A percentile compares a stretch with the other conserved stretches of the same genome.
Conservation (phyloP, 2,797 vertebrate genomes). For the Scomberomorus guttatus region DNA sequence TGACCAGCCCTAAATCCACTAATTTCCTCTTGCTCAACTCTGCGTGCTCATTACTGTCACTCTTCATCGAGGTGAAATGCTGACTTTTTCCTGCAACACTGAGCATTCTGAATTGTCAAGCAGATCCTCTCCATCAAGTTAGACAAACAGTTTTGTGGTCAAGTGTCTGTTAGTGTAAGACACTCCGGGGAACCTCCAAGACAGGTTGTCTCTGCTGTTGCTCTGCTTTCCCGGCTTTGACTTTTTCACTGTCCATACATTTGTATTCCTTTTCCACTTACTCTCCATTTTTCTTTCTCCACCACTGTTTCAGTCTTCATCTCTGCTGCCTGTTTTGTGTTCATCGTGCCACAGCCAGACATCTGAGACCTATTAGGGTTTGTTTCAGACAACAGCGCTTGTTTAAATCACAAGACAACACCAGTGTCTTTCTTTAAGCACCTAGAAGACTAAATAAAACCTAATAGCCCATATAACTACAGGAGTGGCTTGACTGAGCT, state of each 20-base stretch:
- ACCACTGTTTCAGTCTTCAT: background rate
- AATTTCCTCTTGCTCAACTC: background rate
- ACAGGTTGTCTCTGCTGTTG: background rate
- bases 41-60: conserved; percentile 7
- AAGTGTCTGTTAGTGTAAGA: background rate
- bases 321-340: conserved; percentile 1
- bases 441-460: conserved; percentile 17
- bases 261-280: background rate
- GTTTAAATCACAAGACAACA: conserved; percentile 15
- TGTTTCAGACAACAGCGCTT: conserved; percentile 20
- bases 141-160: background rate
- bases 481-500: background rate
- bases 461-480: conserved; percentile 4
- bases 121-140: background rate
- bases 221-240: background rate
- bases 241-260: background rate
- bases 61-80: background rate
- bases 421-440: background rate
- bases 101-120: background rate
- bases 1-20: background rate
- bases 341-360: conserved; percentile 10
- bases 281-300: background rate
- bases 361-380: conserved; percentile 42
- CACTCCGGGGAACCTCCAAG: background rate
- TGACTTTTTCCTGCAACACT: too few species aligned